These are phyloP conservation scores for Lasioglossum leucozonium DNA, from an alignment of 2,888 invertebrate genomes.

Conservation along the genomic window DNA sequence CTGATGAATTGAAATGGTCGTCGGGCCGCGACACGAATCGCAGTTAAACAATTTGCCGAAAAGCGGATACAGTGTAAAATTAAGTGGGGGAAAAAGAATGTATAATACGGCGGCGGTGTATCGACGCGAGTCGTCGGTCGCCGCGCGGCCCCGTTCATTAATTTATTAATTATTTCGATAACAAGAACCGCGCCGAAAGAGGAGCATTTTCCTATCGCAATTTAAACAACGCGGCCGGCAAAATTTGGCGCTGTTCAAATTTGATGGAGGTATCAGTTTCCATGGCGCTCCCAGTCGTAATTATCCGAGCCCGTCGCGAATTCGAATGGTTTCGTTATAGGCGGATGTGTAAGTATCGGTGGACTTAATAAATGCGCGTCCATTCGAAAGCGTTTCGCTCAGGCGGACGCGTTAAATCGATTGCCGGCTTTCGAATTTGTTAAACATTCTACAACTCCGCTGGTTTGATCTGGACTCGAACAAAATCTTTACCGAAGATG, in stretches of 20 bases:
- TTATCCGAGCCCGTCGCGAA: neutral
- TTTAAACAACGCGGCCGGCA: conserved; percentile 5
- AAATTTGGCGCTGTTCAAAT: conserved; percentile 11
- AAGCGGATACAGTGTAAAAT: neutral
- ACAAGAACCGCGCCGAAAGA: neutral
- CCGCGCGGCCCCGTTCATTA: neutral
- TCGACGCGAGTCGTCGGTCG: neutral
- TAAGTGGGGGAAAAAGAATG: too few relatives aligned
- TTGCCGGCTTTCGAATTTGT: neutral
- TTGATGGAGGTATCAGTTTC: conserved; percentile 14
- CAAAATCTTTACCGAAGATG: neutral
- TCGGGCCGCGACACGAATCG: too few relatives aligned
- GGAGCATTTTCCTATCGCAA: conserved; percentile 16
- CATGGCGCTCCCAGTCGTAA: neutral
- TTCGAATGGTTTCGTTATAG: neutral
- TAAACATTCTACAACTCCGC: neutral
- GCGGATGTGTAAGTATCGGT: neutral
- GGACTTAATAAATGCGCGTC: neutral
- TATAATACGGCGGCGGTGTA: neutral
- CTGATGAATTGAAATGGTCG: conserved; percentile 62
- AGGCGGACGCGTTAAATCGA: neutral
- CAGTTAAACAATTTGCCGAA: neutral
- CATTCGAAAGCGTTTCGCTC: neutral
- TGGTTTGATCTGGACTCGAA: too few relatives aligned
- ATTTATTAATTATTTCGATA: conserved; percentile 28